Evolutionary conservation across 2,797 vertebrate genomes (phyloP), one percentile per base, ranked within the genome.

Genomic region (Siniperca obscura): DNA sequence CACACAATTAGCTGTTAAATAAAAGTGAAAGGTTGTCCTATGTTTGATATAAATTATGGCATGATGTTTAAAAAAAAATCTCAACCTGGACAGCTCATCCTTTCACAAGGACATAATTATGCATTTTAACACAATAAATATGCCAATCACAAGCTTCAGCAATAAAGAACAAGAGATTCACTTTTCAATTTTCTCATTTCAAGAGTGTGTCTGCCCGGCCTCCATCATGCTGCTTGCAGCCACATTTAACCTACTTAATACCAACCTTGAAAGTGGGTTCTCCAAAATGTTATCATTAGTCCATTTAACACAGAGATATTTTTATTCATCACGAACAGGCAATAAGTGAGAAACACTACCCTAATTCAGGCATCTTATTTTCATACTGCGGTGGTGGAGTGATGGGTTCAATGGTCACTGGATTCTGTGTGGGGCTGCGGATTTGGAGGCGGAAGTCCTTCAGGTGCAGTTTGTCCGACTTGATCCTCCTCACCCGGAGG

Each of bases 351-450:
- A 78, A n/a, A 44, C 44, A 22, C 81, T 91, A 93, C 62, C 2
- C 88, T 84, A 85, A 92, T 80, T 75, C 83, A 5, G 94, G 97
- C 62, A 86, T 52, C 87, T 96, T 93, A 65, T 92, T 93, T 0
- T 99, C 97, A 0, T 99, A 99, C 92, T 96, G 96, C 0, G 98
- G 98, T 0, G 98, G 98, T 0, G 98, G 98, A 0, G 98, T 99
- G 81, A 99, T 94, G 1, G 98, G 98, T 79, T 99, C 98, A 10
- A 99, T 97, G 4, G 95, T 97, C 44, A 96, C 89, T 0, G 95
- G 96, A 5, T 92, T 91, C 66, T 93, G 88, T 3, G 94, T 96
- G 21, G 95, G 96, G 65, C 87, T 96, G 0, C 95, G 90, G 61
- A 99, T 95, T 83, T 97, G 96, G 7, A 99, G 86, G 55, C 96